Base-by-base conservation (phyloP, 2,797 vertebrate genomes). In the Acanthiza pusilla region DNA sequence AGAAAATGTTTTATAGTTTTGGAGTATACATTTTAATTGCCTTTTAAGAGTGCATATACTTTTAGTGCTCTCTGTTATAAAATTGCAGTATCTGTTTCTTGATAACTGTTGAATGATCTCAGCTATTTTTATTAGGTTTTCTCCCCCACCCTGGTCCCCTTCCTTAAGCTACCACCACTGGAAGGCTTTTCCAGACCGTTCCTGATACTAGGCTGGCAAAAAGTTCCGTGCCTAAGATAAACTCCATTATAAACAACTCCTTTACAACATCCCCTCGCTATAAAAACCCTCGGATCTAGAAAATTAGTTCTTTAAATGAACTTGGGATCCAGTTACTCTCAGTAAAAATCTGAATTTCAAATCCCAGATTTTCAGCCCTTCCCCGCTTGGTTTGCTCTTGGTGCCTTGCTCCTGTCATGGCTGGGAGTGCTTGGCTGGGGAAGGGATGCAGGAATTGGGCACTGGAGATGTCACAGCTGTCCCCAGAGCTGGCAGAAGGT, bases 1-100 rank as follows among this genome's bases (percentile, higher is more conserved):
- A 98, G 98, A 98, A 98, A 98, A 98, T 98, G 98, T 99, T 99
- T 99, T 98, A 99, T 98, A 98, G 98, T 98, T 98, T 98, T 97
- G 94, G 97, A 98, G 98, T 97, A 98, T 98, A 98, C 97, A 97
- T 98, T 98, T 98, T 98, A 98, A 98, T 98, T 98, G 97, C 98
- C 98, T 98, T 98, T 98, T 98, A 98, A 98, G 97, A 98, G 97
- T 97, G 96, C 97, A 97, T 98, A 98, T 98, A 98, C 97, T 98
- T 98, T 97, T 98, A 97, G 98, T 97, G 97, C 97, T 98, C 98
- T 95, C 97, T 98, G 98, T 98, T 97, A 98, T 98, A 98, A 98
- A 98, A 98, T 98, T 97, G 98, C 98, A 98, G 98, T 98, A 98
- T 98, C 98, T 98, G 98, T 98, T 98, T 98, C 98, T 98, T 98